Conservation (phyloP, 37 sponge, comb jelly and placozoan species). For the Spongia lamella region DNA sequence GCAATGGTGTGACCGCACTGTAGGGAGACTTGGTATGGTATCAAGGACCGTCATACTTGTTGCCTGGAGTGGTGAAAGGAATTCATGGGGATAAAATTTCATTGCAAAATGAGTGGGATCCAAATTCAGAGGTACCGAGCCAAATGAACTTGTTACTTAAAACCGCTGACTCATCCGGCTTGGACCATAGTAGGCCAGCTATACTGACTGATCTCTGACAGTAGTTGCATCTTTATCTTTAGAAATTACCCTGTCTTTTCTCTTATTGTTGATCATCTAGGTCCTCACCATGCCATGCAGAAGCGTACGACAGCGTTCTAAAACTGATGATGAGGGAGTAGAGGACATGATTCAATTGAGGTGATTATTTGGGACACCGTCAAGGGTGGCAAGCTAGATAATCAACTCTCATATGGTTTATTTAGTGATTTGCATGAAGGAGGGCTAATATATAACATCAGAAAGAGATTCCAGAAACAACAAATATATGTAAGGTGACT, state of each 20-base stretch:
- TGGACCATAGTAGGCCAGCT: no score
- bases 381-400: not conserved
- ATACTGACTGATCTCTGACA: no score
- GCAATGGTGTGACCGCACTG: no score
- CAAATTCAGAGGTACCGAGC: not conserved
- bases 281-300: no score
- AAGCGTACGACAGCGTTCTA: not conserved
- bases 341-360: slow-evolving; percentile 81
- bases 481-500: slow-evolving; percentile 56
- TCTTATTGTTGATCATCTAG: no score
- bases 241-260: no score
- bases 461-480: slow-evolving; percentile 35
- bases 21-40: slow-evolving; percentile 48
- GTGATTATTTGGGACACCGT: slow-evolving; percentile 1
- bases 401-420: not conserved
- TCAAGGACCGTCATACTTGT: slow-evolving; percentile 34
- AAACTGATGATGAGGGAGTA: slow-evolving; percentile 24
- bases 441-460: slow-evolving; percentile 59
- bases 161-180: no score
- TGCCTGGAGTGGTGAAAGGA: slow-evolving; percentile 22
- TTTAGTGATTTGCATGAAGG: slow-evolving; percentile 72
- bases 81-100: no score
- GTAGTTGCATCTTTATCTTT: no score
- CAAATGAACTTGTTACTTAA: no score
- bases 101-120: no score